phyloP scores from a whole-genome alignment of 2,113 vertebrate species.

The Vidua chalybeata region DNA sequence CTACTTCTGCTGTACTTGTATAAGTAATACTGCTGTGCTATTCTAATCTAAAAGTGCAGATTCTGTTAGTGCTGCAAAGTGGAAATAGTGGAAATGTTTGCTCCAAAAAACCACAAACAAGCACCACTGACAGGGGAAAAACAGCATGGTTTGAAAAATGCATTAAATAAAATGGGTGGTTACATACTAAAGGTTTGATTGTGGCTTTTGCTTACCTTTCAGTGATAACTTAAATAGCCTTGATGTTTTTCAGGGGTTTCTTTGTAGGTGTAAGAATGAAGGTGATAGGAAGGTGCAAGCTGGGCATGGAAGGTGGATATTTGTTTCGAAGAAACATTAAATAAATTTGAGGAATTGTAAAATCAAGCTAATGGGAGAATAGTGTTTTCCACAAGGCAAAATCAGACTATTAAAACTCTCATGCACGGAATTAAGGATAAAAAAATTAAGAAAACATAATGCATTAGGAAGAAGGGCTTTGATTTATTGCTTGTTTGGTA shows the following conservation, averaged over 20 bases:
- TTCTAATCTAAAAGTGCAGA: background rate
- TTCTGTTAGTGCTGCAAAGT: background rate
- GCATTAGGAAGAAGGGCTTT: background rate
- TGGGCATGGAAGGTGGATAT: background rate
- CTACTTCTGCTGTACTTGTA: background rate
- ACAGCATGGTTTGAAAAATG: background rate
- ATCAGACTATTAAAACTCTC: background rate
- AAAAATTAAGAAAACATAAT: background rate
- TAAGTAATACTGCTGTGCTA: background rate
- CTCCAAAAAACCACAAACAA: background rate
- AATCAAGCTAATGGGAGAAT: background rate
- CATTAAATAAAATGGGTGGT: background rate
- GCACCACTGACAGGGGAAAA: background rate
- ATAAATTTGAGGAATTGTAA: background rate
- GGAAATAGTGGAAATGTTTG: background rate
- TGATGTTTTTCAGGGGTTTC: background rate
- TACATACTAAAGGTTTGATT: background rate
- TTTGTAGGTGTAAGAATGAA: background rate
- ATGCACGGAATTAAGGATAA: fast-evolving
- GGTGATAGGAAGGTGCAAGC: background rate
- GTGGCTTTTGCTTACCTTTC: background rate
- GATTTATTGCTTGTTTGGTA: background rate
- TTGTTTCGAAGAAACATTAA: background rate
- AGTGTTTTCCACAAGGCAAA: background rate
- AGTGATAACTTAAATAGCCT: background rate